Base-by-base conservation (phyloP, 2,888 invertebrate genomes). In the Eristalis tenax region DNA sequence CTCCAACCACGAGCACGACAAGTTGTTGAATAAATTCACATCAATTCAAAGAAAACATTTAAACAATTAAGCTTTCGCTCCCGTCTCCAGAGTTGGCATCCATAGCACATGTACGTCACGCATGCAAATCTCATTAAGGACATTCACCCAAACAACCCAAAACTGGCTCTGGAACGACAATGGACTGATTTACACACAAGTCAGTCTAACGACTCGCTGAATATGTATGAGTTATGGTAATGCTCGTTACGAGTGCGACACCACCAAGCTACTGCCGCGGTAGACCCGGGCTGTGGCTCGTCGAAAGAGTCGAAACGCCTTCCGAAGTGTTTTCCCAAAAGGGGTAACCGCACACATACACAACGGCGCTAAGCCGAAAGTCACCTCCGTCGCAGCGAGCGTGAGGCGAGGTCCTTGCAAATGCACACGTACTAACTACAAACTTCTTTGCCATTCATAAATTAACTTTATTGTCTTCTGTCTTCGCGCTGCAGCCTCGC, bases 171-270 rank as follows among this genome's bases (percentile, higher is more conserved):
- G 38, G 65, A 23, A 50, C 64, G 70, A 78, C 74, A 56, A 75
- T n/a, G 40, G 13, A 71, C 38, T 74, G 74, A 79, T 79, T 82
- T 82, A 70, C 50, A 68, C 71, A 71, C 59, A 59, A 50, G 56
- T 43, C 70, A 56, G 66, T 28, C 82, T 82, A 79, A 78, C 86
- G 78, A 83, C 23, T 13, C 65, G 40, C 56, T 86, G 86, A 82
- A 86, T 86, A 86, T 86, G 86, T 59, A 86, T 86, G 78, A 75
- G 70, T 26, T 86, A 83, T 86, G 86, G 77, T 82, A 86, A 86
- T 86, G 83, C 78, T 83, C 86, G 83, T 83, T 82, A 83, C 83
- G 59, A 23, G 22, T 82, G 79, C 82, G 59, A 23, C 35, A 26
- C 75, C 22, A 64, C 56, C 18, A 64, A 61, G 63, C 70, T 63